These are phyloP conservation scores for Megaleporinus macrocephalus DNA, from an alignment of 2,113 vertebrate species.

Conservation along the genomic window DNA sequence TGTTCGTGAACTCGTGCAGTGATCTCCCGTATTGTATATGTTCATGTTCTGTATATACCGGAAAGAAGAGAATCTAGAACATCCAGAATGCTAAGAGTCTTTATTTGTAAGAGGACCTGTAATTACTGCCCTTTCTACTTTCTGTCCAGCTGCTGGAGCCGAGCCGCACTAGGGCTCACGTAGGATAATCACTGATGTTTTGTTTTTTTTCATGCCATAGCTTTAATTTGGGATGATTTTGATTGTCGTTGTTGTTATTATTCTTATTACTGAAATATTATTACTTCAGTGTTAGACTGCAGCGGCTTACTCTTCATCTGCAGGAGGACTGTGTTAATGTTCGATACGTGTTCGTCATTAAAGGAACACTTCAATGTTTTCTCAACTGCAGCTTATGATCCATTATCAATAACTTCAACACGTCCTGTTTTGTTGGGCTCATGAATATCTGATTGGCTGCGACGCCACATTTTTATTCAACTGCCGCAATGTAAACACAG, in stretches of 20 bases:
- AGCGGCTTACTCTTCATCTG: not conserved
- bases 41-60: constrained; percentile 75
- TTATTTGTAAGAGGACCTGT: constrained; percentile 58
- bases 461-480: too few species aligned
- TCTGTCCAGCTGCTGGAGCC: constrained; percentile 19
- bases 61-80: constrained; percentile 57
- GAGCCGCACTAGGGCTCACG: constrained; percentile 10
- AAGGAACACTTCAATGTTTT: not conserved
- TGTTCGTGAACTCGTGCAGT: constrained; percentile 73
- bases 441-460: too few species aligned
- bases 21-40: constrained; percentile 75
- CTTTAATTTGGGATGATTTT: constrained; percentile 46
- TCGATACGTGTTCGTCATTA: not conserved
- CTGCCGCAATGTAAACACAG: too few species aligned
- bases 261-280: not conserved
- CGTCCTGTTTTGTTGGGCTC: too few species aligned
- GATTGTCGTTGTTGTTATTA: constrained; percentile 9
- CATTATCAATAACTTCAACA: not conserved
- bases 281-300: constrained; percentile 9
- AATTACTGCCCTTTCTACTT: constrained; percentile 47
- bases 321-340: not conserved
- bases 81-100: constrained; percentile 53
- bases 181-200: constrained; percentile 30
- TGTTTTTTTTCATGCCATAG: constrained; percentile 29
- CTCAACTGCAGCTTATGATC: not conserved